phyloP scores from a whole-genome alignment of 2,113 vertebrate genomes.

The Esox niger region DNA sequence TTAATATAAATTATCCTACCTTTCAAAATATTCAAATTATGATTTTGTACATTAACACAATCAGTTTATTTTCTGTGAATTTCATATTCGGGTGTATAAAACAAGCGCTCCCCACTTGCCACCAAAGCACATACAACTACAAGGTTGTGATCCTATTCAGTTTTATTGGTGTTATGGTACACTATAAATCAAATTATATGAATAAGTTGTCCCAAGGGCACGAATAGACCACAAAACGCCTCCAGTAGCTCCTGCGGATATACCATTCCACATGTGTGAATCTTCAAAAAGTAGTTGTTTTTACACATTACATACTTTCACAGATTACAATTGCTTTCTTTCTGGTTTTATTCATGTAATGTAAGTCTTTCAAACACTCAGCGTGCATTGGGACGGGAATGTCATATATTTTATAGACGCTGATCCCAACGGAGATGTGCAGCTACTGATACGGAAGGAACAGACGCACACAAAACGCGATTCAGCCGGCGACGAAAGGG shows the following conservation, averaged over 20 bases:
- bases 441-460: background rate
- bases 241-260: background rate
- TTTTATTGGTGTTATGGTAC: too few species aligned
- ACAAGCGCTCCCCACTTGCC: constrained; percentile 1
- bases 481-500: constrained; percentile 21
- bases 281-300: background rate
- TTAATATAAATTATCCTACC: background rate
- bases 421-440: background rate
- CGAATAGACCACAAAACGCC: too few species aligned
- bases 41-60: too few species aligned
- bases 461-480: background rate
- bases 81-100: constrained; percentile 13
- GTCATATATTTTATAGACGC: background rate
- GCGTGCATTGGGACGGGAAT: too few species aligned
- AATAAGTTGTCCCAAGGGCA: too few species aligned
- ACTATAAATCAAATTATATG: too few species aligned
- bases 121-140: too few species aligned
- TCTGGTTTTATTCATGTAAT: too few species aligned
- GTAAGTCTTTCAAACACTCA: too few species aligned
- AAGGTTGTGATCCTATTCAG: too few species aligned
- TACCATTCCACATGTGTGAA: background rate
- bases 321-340: too few species aligned
- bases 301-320: too few species aligned
- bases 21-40: background rate
- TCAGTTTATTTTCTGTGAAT: background rate